Percentiles rank a stretch among this genome's conserved stretches.
These are phyloP conservation scores for Melieria crassipennis DNA, from an alignment of 2,888 invertebrate genomes.

Conservation along the genomic window DNA sequence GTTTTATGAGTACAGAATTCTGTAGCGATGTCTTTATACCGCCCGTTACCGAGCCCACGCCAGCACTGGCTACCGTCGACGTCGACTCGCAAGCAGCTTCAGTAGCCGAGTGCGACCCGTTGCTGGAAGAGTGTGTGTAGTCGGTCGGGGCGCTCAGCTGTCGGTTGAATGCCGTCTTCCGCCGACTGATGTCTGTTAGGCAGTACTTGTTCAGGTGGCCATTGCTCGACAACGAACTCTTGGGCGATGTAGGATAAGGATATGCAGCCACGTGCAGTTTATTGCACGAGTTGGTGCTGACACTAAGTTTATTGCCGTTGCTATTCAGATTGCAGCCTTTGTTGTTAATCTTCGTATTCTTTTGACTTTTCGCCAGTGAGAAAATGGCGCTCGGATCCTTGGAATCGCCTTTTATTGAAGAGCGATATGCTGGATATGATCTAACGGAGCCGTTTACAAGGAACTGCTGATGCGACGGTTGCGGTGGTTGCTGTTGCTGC, in stretches of 20 bases:
- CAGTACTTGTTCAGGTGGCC: slow-evolving; percentile 63
- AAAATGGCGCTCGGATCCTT: slow-evolving; percentile 46
- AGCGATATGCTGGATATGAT: slow-evolving; percentile 61
- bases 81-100: slow-evolving; percentile 58
- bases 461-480: slow-evolving; percentile 51
- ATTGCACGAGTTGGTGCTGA: slow-evolving; percentile 57
- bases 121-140: slow-evolving; percentile 52
- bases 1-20: slow-evolving; percentile 55
- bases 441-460: slow-evolving; percentile 63
- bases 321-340: slow-evolving; percentile 62
- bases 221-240: slow-evolving; percentile 63
- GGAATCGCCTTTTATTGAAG: slow-evolving; percentile 62
- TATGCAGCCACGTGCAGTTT: slow-evolving; percentile 52
- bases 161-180: slow-evolving; percentile 66
- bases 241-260: slow-evolving; percentile 54
- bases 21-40: slow-evolving; percentile 35
- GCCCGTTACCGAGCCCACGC: slow-evolving; percentile 37
- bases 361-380: slow-evolving; percentile 48
- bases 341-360: slow-evolving; percentile 60
- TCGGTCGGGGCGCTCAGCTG: slow-evolving; percentile 66
- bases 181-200: slow-evolving; percentile 61
- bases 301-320: slow-evolving; percentile 57
- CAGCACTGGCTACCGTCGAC: slow-evolving; percentile 60
- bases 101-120: slow-evolving; percentile 57
- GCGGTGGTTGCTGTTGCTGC: slow-evolving; percentile 40